Evolutionary conservation across 2,113 vertebrate species (phyloP), one percentile per base, ranked within the genome.

Genomic region (Orientallactaga bullata): DNA sequence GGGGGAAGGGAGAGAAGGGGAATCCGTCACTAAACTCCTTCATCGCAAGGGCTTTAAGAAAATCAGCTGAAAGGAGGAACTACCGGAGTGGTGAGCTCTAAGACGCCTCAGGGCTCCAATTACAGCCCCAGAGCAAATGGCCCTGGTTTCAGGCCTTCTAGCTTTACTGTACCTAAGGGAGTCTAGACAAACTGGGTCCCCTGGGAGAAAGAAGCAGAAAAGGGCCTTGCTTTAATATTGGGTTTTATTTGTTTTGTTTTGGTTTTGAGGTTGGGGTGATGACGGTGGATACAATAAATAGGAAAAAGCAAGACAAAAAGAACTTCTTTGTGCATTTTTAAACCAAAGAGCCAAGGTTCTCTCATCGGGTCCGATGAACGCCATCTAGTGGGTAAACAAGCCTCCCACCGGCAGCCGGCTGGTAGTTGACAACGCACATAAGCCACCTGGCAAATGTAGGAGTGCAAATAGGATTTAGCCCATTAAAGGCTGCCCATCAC

Each of bases 121-220:
- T 79, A 89, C 86, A 35, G 3, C 37, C 24, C 23, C 42, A 28
- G 1, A 69, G 28, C 84, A 83, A 47, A 72, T 7, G 76, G 28
- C 65, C 66, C 81, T 30, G 68, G 26, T 28, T 35, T 51, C 24
- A 2, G 77, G 21, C 42, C 42, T 47, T 47, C 42, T 47, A 47
- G 42, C 42, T 47, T 47, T 5, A 47, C 42, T 47, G 42, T 47
- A 30, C 16, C 21, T 35, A 2, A 11, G 39, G 39, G 77, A 32
- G 9, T 42, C 61, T 30, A 37, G 51, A 91, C 80, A 91, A 88
- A 88, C 71, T 35, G 23, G 78, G 80, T 88, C 96, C 87, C 92
- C 60, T 9, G 80, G 88, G 85, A 96, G 68, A 77, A 65, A 86
- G 79, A 65, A 74, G 47, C 60, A 96, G 89, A 96, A 92, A 95